Percentiles rank a stretch among this genome's conserved stretches.
Evolutionary conservation across 2,888 invertebrate species (phyloP).

Genomic region (Chrysodeixis includens): DNA sequence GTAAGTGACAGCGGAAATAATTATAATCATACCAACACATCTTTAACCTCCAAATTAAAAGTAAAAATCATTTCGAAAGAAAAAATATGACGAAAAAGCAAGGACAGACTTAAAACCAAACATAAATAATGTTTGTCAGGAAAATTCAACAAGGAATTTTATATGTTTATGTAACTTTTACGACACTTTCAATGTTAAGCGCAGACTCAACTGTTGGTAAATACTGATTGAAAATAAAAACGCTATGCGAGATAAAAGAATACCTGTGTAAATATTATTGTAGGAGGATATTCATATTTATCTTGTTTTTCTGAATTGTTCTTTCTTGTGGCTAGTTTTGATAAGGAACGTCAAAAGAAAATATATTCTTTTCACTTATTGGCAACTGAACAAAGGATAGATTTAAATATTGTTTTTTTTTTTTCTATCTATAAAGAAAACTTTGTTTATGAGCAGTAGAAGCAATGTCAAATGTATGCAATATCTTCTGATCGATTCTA

Average conservation of each 20-base stretch:
- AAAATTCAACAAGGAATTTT: constrained; percentile 48
- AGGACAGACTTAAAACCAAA: constrained; percentile 23
- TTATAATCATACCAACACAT: neutral
- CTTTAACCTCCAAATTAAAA: neutral
- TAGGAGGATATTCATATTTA: neutral
- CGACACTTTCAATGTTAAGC: constrained; percentile 47
- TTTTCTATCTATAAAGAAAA: no score
- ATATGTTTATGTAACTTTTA: constrained; percentile 52
- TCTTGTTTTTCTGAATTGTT: neutral
- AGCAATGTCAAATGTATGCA: no score
- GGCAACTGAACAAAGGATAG: no score
- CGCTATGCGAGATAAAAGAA: constrained; percentile 32
- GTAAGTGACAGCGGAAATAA: neutral
- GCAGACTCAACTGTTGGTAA: constrained; percentile 49
- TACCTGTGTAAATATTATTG: constrained; percentile 6
- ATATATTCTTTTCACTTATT: no score
- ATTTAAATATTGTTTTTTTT: no score
- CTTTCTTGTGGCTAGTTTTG: neutral
- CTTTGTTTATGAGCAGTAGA: no score
- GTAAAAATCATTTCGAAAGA: no score
- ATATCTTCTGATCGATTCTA: no score
- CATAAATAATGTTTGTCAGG: constrained; percentile 44
- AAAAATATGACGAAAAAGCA: neutral
- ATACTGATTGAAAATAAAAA: constrained; percentile 48
- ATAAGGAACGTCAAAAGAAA: no score